phyloP scores from a whole-genome alignment of 2,797 vertebrate species.

The Gymnothorax javanicus region DNA sequence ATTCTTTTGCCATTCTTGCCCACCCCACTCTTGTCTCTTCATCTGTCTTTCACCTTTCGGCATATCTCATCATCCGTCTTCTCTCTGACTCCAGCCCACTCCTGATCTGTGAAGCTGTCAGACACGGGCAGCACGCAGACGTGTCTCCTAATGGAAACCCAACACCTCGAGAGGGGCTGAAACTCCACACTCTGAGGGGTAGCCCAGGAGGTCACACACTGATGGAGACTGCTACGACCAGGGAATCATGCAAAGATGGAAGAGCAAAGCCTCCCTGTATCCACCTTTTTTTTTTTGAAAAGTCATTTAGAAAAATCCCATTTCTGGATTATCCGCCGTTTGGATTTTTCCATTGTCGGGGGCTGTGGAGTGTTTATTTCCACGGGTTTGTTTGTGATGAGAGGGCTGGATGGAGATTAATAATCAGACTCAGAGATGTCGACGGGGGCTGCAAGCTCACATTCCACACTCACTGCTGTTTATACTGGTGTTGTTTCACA shows the following conservation, averaged over 20 bases:
- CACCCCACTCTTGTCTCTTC: not conserved
- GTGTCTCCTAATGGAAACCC: not conserved
- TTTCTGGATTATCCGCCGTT: not conserved
- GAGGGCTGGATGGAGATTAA: not conserved
- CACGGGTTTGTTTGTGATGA: not conserved
- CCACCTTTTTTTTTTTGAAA: not conserved
- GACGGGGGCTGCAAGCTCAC: not conserved
- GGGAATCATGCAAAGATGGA: not conserved
- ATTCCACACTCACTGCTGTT: not conserved
- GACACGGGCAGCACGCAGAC: not conserved
- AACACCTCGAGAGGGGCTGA: conserved; percentile 4
- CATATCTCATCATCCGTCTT: not conserved
- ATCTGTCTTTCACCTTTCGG: conserved; percentile 23
- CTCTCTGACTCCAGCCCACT: not conserved
- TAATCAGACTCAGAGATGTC: not conserved
- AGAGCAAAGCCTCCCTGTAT: conserved; percentile 28
- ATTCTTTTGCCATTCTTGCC: not conserved
- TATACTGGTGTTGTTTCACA: not conserved
- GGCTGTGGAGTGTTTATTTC: not conserved
- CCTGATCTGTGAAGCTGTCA: not conserved
- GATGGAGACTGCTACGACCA: not conserved
- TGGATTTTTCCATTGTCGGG: not conserved
- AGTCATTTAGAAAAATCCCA: not conserved
- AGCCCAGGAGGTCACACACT: not conserved
- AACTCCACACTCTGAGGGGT: not conserved